Base-by-base conservation (phyloP, 2,113 vertebrate species). In the Origma solitaria region DNA sequence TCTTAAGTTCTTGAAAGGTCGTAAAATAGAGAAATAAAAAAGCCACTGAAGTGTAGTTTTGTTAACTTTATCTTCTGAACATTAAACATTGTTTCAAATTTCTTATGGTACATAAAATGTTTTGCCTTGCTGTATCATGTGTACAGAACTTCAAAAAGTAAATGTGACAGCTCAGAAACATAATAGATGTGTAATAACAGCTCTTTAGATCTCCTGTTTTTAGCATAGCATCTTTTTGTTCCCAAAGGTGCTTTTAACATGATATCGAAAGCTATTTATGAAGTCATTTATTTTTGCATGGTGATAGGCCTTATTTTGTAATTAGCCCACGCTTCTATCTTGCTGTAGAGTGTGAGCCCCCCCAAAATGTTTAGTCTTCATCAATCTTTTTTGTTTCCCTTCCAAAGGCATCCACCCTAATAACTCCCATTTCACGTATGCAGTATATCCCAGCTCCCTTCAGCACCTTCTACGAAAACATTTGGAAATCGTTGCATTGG, bases 201-300 rank as follows among this genome's bases (percentile, higher is more conserved):
- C 86, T 96, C 97, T 97, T 98, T 96, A 97, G 98, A 98, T 98
- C 98, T 98, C 96, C 96, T 94, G 96, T 57, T 97, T 98, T 98
- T 97, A 98, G 97, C 97, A 97, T 95, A 97, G 96, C 98, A 98
- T 97, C 95, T 94, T 98, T 96, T 66, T 94, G 95, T 95, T 97
- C 97, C 97, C 98, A 97, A 98, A 98, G 98, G 94, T 93, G 95
- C 98, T 99, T 99, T 99, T 99, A 99, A 99, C 98, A 98, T 98
- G 98, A 99, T 99, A 98, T 98, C 98, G 98, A 96, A 94, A 97
- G 98, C 97, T 97, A 97, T 97, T 97, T 98, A 97, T 98, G 96
- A 96, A 98, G 97, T 97, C 97, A 98, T 98, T 97, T 98, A 97
- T 98, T 98, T 97, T 97, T 98, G 92, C 96, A 97, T 85, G 91